Base-by-base conservation (phyloP, 2,113 vertebrate genomes). In the Ptychochromis oligacanthus region DNA sequence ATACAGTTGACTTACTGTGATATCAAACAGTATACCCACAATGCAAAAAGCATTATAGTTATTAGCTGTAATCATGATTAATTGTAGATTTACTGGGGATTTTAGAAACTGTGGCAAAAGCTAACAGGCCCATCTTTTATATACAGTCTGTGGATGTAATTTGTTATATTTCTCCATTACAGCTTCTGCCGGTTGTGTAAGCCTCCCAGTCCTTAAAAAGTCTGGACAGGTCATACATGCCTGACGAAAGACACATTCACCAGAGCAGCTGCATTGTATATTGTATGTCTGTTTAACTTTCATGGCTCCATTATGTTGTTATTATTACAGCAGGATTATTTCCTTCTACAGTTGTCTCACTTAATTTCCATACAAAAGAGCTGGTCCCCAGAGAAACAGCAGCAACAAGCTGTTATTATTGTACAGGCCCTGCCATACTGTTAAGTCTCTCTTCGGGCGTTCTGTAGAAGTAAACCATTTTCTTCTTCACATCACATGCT, bases 341-440 rank as follows among this genome's bases (percentile, higher is more conserved):
- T 77, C 74, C 74, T 87, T 78, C 75, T 82, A 82, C 81, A 80
- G 64, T 79, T 92, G 84, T 84, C 78, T 88, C 80, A 18, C 60
- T 90, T 91, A 5, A 89, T 91, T 91, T 86, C 54, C 84, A 86
- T 82, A 79, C 82, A 89, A 78, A 87, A 86, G 80, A 88, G 85
- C 3, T 2, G 36, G 17, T 91, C 84, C 75, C 75, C 5, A 0
- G 59, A 88, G 82, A 79, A 81, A 70, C 65, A 31, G 65, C 82
- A 43, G 61, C 65, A 87, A 81, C 86, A 82, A 79, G 75, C 85
- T 76, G 59, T 77, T 90, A 81, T 80, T 85, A 86, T 74, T 81
- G 26, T 20, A 80, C 64, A 36, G 56, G 36, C 46, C 14, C 8
- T 9, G 24, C 79, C 36, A 28, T 49, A 70, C 64, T 38, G 2